phyloP scores from a whole-genome alignment of 2,888 invertebrate genomes.

The Autographa gamma region DNA sequence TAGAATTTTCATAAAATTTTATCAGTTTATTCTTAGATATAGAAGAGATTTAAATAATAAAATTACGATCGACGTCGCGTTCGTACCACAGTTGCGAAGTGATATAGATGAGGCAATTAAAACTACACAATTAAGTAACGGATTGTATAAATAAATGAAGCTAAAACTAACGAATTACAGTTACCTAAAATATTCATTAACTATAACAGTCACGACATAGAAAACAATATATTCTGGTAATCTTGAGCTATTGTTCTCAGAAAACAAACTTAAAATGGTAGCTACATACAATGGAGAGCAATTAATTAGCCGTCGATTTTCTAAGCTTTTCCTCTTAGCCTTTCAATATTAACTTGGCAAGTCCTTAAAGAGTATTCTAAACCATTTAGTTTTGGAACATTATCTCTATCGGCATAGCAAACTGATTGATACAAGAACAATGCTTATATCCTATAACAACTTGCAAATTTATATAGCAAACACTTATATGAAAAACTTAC shows the following conservation, averaged over 20 bases:
- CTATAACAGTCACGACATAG: slow-evolving; percentile 52
- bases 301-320: slow-evolving; percentile 46
- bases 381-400: slow-evolving; percentile 46
- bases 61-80: slow-evolving; percentile 50
- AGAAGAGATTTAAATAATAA: slow-evolving; percentile 60
- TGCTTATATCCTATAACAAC: slow-evolving; percentile 27
- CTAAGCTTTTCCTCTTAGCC: slow-evolving; percentile 37
- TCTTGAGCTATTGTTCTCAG: slow-evolving; percentile 55
- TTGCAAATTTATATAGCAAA: slow-evolving; percentile 31
- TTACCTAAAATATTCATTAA: slow-evolving; percentile 55
- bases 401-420: slow-evolving; percentile 43
- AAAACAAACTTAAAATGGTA: slow-evolving; percentile 48
- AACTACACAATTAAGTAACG: slow-evolving; percentile 77
- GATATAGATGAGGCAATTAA: slow-evolving; percentile 60
- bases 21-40: slow-evolving; percentile 73
- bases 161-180: slow-evolving; percentile 53
- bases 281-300: slow-evolving; percentile 41
- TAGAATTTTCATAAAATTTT: slow-evolving; percentile 78
- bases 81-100: slow-evolving; percentile 56
- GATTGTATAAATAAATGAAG: slow-evolving; percentile 59
- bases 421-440: slow-evolving; percentile 28
- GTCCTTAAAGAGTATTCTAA: slow-evolving; percentile 40
- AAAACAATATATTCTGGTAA: slow-evolving; percentile 59
- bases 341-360: slow-evolving; percentile 40
- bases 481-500: slow-evolving; percentile 45